phyloP scores from a whole-genome alignment of 2,113 vertebrate genomes.

The Entosphenus tridentatus region DNA sequence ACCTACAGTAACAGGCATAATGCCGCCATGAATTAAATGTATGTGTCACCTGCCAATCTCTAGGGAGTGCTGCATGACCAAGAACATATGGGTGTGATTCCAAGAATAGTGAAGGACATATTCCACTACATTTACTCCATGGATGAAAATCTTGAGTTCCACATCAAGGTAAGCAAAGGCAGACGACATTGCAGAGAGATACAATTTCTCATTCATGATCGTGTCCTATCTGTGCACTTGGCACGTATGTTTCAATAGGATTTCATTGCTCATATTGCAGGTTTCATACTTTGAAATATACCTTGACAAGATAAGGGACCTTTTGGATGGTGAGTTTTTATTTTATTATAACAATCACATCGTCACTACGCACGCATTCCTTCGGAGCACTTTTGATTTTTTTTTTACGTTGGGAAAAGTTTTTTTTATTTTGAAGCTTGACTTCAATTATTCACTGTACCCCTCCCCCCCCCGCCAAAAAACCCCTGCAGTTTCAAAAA shows the following conservation, averaged over 20 bases:
- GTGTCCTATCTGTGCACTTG: neutral
- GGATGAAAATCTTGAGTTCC: conserved; percentile 87
- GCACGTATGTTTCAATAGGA: neutral
- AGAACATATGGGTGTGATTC: conserved; percentile 72
- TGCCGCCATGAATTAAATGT: too few relatives aligned
- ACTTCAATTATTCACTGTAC: too few relatives aligned
- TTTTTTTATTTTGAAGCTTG: neutral
- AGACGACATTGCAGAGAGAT: neutral
- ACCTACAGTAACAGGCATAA: too few relatives aligned
- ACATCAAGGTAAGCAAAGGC: conserved; percentile 48
- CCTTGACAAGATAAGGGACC: conserved; percentile 85
- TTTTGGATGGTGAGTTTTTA: conserved; percentile 50
- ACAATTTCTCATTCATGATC: neutral
- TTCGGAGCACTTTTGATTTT: too few relatives aligned
- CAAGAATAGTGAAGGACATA: conserved; percentile 63
- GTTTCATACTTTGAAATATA: conserved; percentile 98
- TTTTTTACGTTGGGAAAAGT: neutral
- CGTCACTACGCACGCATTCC: too few relatives aligned
- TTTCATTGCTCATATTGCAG: conserved; percentile 17
- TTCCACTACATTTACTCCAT: conserved; percentile 90
- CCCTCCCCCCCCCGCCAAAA: too few relatives aligned
- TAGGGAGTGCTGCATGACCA: conserved; percentile 64
- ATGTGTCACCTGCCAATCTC: too few relatives aligned
- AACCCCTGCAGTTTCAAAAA: conserved; percentile 49
- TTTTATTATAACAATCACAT: too few relatives aligned